Conservation (phyloP, 2,113 vertebrate genomes). For the Onychostruthus taczanowskii region DNA sequence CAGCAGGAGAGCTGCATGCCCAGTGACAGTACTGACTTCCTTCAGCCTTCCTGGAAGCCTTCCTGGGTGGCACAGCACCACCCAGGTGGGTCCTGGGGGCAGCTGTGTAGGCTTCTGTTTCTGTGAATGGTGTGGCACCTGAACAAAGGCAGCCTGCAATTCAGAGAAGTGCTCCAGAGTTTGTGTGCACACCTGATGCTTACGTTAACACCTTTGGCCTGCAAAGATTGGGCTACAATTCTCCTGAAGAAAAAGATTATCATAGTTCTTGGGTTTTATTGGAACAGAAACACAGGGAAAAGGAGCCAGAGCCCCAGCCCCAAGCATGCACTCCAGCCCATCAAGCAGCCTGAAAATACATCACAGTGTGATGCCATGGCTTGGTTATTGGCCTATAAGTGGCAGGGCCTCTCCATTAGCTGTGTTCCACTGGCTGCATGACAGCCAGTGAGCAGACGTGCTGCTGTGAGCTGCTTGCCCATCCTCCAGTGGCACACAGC, state of each 20-base stretch:
- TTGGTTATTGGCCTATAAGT: background rate
- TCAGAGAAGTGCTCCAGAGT: background rate
- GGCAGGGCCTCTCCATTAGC: background rate
- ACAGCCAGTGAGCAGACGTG: background rate
- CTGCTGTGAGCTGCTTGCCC: background rate
- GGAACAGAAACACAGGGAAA: background rate
- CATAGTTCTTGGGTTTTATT: background rate
- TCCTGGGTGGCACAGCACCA: background rate
- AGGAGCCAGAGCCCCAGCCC: background rate
- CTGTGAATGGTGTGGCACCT: accelerated
- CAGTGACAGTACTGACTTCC: background rate
- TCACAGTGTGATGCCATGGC: background rate
- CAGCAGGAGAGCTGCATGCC: background rate
- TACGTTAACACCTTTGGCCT: background rate
- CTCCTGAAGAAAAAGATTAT: background rate
- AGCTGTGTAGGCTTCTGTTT: accelerated
- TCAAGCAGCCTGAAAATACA: background rate
- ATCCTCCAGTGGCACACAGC: background rate
- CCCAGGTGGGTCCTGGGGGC: background rate
- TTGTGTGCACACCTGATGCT: background rate
- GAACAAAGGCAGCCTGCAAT: background rate
- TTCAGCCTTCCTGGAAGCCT: background rate
- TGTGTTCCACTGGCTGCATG: background rate
- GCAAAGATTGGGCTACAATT: background rate
- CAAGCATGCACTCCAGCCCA: background rate